Percentiles rank a stretch among this genome's conserved stretches.
These are phyloP conservation scores for Rhinoraja longicauda DNA, from an alignment of 2,797 vertebrate genomes.

Conservation along the genomic window DNA sequence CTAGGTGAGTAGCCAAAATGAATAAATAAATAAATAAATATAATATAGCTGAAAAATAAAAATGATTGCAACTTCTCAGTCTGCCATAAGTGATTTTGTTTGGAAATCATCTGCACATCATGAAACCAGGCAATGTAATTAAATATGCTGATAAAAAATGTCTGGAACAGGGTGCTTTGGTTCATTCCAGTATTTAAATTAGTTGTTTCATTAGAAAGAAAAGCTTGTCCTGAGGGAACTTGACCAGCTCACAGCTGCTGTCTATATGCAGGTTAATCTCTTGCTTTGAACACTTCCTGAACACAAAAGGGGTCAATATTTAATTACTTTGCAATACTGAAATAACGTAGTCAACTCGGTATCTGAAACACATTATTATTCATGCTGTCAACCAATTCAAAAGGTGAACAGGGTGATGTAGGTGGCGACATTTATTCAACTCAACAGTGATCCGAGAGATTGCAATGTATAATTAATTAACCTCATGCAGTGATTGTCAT, in stretches of 20 bases:
- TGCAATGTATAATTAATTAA: too few species aligned
- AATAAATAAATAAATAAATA: not conserved
- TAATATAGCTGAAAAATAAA: not conserved
- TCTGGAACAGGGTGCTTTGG: not conserved
- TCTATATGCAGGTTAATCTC: not conserved
- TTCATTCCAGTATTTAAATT: not conserved
- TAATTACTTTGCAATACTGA: not conserved
- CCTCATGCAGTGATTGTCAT: too few species aligned
- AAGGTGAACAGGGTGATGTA: not conserved
- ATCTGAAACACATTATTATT: not conserved
- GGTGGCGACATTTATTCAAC: not conserved
- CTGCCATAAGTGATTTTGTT: not conserved
- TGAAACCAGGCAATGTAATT: not conserved
- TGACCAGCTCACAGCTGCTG: too few species aligned
- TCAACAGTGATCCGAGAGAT: too few species aligned
- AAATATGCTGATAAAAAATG: not conserved
- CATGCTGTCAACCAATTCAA: not conserved
- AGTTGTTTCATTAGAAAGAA: not conserved
- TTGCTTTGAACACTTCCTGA: not conserved
- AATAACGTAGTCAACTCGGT: not conserved
- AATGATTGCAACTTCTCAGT: not conserved
- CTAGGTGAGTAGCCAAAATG: not conserved
- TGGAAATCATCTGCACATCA: not conserved
- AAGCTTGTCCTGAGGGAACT: too few species aligned
- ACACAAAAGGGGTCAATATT: not conserved